Base-by-base conservation (phyloP, 2,888 invertebrate species). In the Argynnis bischoffii region DNA sequence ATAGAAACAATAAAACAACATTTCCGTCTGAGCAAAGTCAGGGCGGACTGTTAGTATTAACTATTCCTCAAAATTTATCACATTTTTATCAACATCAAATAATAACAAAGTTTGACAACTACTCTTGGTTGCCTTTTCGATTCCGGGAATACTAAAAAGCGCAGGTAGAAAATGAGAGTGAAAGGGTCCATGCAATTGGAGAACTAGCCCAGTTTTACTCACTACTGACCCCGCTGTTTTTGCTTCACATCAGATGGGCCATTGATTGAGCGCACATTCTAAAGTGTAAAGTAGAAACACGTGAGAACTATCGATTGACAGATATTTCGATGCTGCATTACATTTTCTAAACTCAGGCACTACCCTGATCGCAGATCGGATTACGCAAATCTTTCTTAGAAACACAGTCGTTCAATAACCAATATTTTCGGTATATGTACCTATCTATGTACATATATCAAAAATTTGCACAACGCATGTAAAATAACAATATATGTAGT, bases 151-250 rank as follows among this genome's bases (percentile, higher is more conserved):
- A 76, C 74, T 85, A 91, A 92, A 92, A 92, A 92, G 89, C 88
- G 90, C 92, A 92, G 92, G 92, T 92, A 92, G 76, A 82, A 77
- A 80, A 83, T 81, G 91, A 92, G 89, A 92, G 92, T 92, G 92
- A 92, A 92, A 92, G 92, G 92, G 91, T 90, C 92, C 83, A 84
- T 89, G 92, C 92, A 91, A 92, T 89, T 82, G 83, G 92, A 92
- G 89, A 87, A 82, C 84, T 81, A 81, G 86, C 85, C 87, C 82
- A 88, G 90, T 89, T 91, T 90, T 88, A 83, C 85, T 77, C 78
- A 75, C 76, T 73, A 81, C 88, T 91, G 91, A 90, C 92, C 91
- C 86, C 76, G 76, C 74, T 68, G 83, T 89, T 89, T 90, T 91
- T 90, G 85, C 80, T 78, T 75, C 70, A 78, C 81, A 88, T 89